phyloP scores from a whole-genome alignment of 2,113 vertebrate species.

The Paracanthobrama guichenoti region DNA sequence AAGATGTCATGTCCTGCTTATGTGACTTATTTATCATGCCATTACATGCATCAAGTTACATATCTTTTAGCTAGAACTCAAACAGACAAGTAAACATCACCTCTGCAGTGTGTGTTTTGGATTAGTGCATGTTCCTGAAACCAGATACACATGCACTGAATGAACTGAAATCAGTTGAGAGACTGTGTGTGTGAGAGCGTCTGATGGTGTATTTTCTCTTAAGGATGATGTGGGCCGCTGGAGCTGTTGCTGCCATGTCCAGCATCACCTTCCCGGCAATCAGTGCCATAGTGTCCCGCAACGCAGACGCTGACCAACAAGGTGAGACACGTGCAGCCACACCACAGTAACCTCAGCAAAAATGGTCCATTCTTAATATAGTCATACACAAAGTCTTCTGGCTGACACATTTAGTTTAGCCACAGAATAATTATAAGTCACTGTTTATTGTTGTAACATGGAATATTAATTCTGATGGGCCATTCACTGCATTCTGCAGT shows the following conservation, averaged over 20 bases:
- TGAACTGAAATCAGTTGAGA: not conserved
- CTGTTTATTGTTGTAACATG: not conserved
- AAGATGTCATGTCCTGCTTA: not conserved
- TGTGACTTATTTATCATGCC: not conserved
- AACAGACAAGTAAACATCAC: conserved; percentile 28
- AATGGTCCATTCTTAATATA: not conserved
- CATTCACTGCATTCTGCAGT: not conserved
- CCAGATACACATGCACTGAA: not conserved
- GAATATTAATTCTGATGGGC: not conserved
- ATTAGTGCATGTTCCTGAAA: not conserved
- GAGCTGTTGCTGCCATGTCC: conserved; percentile 89
- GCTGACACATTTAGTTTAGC: not conserved
- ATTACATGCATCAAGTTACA: not conserved
- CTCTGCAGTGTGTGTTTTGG: conserved; percentile 15
- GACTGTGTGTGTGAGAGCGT: not conserved
- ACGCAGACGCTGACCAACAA: conserved; percentile 88
- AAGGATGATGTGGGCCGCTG: conserved; percentile 95
- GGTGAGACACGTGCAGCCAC: conserved; percentile 66
- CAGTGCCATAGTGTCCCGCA: conserved; percentile 86
- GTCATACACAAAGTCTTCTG: not conserved
- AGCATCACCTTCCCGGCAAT: conserved; percentile 90
- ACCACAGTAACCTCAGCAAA: not conserved
- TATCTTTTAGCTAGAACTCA: conserved; percentile 1
- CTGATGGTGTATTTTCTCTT: not conserved
- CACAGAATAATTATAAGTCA: not conserved